Evolutionary conservation across 1,140 invertebrate genomes (phyloP), one percentile per base, ranked within the genome.

Genomic region (Drosophila parabipectinata): DNA sequence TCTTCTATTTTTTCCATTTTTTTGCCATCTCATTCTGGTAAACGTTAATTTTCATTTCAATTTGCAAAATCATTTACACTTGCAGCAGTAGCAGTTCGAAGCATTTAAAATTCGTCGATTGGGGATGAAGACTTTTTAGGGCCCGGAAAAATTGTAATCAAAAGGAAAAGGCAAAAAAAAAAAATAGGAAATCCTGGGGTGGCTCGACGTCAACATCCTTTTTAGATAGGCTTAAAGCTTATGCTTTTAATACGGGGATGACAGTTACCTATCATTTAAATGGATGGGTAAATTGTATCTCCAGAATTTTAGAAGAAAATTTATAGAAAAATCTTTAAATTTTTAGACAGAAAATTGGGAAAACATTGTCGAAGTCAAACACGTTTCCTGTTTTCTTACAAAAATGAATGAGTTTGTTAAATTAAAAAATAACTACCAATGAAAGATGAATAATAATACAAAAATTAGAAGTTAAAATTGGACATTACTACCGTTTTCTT

Each of bases 21-120:
- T 61, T 44, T 37, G 60, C 47, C 34, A 44, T 55, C 54, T 63
- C 60, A 52, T 61, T 48, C 53, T 37, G 72, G 51, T 80, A 72
- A 62, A 48, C 50, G 79, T 63, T 81, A 68, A 63, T 73, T 81
- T 59, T 37, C 58, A 32, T 59, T 72, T 55, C 48, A 72, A 77
- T 68, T 72, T 76, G 37, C 67, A 58, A 68, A 57, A 61, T 72
- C 64, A 68, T 68, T 68, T 50, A 68, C 64, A 54, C 64, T 54
- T 64, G 48, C 45, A 26, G 21, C 18, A 18, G 18, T 18, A 18
- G 15, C 28, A 30, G 12, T 51, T 61, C 21, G 37, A 7, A 69
- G 39, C 48, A 21, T 28, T 7, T 37, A 52, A 67, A 67, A 53
- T 41, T 47, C 28, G 12, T 6, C 44, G 18, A 24, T 66, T 45